A percentile compares a stretch with the other conserved stretches of the same genome.
Evolutionary conservation across 92 coral and sea anemone genomes (phyloP).

Genomic region (Hydrozoanthus gracilis): DNA sequence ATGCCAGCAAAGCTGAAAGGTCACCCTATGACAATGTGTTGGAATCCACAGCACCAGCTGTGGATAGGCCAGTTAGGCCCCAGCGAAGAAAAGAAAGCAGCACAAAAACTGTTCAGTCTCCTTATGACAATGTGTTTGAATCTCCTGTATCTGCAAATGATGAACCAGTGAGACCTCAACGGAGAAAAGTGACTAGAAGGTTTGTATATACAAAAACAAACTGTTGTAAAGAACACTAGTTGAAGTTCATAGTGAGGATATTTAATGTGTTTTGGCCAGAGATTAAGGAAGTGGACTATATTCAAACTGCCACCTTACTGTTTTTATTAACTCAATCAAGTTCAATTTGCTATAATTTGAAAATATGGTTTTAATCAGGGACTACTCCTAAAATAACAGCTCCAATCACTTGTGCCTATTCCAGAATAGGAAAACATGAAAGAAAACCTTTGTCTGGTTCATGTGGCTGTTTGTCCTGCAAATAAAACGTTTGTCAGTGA

Average conservation of each 20-base stretch:
- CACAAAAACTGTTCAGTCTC: slow-evolving; percentile 1
- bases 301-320: too few species aligned
- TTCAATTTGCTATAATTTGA: too few species aligned
- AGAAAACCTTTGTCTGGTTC: not conserved
- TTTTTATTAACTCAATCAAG: too few species aligned
- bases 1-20: not conserved
- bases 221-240: not conserved
- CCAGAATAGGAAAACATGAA: too few species aligned
- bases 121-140: slow-evolving; percentile 45
- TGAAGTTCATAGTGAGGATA: not conserved
- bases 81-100: slow-evolving; percentile 45
- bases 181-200: slow-evolving; percentile 78
- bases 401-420: too few species aligned
- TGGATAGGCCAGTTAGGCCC: slow-evolving; percentile 14
- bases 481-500: not conserved
- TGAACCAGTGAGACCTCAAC: slow-evolving; percentile 16
- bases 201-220: not conserved
- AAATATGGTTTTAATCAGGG: too few species aligned
- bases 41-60: slow-evolving; percentile 53
- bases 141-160: slow-evolving; percentile 53
- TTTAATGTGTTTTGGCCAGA: not conserved
- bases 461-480: not conserved
- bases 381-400: too few species aligned
- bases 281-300: not conserved
- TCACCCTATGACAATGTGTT: slow-evolving; percentile 51